Evolutionary conservation across 2,797 vertebrate genomes (phyloP), one percentile per base, ranked within the genome.

Genomic region (Anabacerthia variegaticeps): DNA sequence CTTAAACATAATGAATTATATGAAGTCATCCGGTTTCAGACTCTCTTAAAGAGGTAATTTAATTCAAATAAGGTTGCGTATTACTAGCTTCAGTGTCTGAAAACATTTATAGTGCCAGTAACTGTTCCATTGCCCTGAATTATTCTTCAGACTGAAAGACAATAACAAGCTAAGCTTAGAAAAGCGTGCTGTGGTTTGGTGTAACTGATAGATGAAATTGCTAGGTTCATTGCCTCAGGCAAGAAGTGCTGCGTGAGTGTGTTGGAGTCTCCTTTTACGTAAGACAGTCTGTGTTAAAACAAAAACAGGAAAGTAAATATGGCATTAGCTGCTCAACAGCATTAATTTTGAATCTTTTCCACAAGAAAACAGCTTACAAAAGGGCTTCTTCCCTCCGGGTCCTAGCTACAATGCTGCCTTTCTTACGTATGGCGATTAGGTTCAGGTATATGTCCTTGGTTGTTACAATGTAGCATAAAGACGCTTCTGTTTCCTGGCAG

Each of bases 1-100:
- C 85, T 96, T 94, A 97, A 96, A 95, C 78, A 79, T 95, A 95
- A 94, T 88, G 85, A 96, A 90, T 96, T 96, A 84, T 85, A 96
- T 88, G 93, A 96, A 97, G 95, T 96, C 92, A 96, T 96, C 87
- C 44, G 4, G 95, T 96, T 97, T 96, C 96, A 96, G 94, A 76
- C 95, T 87, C 89, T 85, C 65, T 96, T 93, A 89, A 96, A 94
- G 97, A 95, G 88, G 93, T 94, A 96, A 96, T 96, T 97, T 96
- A 93, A 97, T 96, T 95, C 93, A 95, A 95, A 95, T 92, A 96
- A 68, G 72, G 87, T 92, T 96, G 94, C n/a, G 5, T 94, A 88
- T 91, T 92, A 93, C 95, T 81, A 76, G 85, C 75, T 95, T 91
- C 91, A 82, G 93, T 65, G 91, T 92, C 94, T 96, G 91, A 96